A percentile compares a stretch with the other conserved stretches of the same genome.
Evolutionary conservation across 2,113 vertebrate species (phyloP).

Genomic region (Columbina picui): DNA sequence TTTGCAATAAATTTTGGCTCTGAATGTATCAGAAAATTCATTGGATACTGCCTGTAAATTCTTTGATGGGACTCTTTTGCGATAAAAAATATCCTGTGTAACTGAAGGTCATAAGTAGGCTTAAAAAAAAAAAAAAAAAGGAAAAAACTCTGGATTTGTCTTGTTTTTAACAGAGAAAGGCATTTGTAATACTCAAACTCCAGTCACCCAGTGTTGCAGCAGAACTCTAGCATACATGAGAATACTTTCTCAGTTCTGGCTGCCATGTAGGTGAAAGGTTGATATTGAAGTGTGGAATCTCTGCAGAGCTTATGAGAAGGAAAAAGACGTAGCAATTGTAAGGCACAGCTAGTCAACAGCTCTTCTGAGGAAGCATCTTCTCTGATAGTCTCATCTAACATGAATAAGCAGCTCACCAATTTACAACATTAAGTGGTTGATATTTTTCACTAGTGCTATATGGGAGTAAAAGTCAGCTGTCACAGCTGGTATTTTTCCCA

Average conservation of each 20-base stretch:
- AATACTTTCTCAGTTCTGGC: not conserved
- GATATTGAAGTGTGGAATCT: not conserved
- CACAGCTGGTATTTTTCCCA: not conserved
- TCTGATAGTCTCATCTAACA: not conserved
- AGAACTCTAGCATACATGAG: accelerated
- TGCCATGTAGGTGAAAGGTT: not conserved
- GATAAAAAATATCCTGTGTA: not conserved
- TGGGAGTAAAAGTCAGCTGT: not conserved
- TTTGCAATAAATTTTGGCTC: not conserved
- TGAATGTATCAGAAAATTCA: not conserved
- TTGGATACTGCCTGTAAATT: not conserved
- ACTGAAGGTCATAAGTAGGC: not conserved
- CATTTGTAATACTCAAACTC: not conserved
- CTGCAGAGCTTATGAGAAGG: not conserved
- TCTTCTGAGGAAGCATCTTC: not conserved
- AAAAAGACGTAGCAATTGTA: not conserved
- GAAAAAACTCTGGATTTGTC: not conserved
- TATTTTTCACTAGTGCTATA: not conserved
- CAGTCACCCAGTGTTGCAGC: not conserved
- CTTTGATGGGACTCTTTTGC: not conserved
- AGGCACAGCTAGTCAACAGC: not conserved
- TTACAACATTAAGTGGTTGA: not conserved
- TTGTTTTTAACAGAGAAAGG: not conserved
- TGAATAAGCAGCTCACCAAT: not conserved
- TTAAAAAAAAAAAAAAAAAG: too few relatives aligned